Evolutionary conservation across 2,888 invertebrate species (phyloP).

Genomic region (Ophonus ardosiacus): DNA sequence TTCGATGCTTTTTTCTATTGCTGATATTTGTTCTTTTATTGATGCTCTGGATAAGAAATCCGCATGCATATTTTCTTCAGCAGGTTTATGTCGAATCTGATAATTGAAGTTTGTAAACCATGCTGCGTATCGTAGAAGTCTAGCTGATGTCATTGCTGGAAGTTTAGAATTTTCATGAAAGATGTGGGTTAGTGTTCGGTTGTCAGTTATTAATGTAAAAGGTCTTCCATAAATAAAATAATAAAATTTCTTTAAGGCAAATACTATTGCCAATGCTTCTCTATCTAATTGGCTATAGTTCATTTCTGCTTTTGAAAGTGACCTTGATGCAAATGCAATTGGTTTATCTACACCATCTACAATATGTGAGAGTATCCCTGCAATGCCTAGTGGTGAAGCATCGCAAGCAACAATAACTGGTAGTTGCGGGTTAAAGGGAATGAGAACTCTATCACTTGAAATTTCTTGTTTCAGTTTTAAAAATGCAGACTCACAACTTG

Average conservation of each 20-base stretch:
- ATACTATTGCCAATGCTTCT: slow-evolving; percentile 25
- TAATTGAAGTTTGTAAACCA: slow-evolving; percentile 8
- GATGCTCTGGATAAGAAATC: slow-evolving; percentile 40
- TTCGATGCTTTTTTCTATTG: background rate
- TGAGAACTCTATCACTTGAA: slow-evolving; percentile 65
- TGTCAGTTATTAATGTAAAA: slow-evolving; percentile 20
- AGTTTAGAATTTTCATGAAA: background rate
- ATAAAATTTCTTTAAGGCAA: slow-evolving; percentile 8
- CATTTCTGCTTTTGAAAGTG: background rate
- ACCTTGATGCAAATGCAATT: background rate
- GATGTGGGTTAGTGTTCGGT: background rate
- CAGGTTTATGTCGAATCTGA: background rate
- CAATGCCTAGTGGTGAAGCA: slow-evolving; percentile 27
- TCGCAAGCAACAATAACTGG: slow-evolving; percentile 65
- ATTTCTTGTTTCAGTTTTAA: slow-evolving; percentile 66
- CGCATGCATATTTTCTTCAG: background rate
- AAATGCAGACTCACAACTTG: slow-evolving; percentile 65
- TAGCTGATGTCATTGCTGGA: slow-evolving; percentile 1
- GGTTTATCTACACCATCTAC: background rate
- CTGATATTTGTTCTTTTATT: no score
- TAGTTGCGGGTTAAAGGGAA: slow-evolving; percentile 66
- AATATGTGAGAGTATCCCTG: slow-evolving; percentile 13
- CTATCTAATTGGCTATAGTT: slow-evolving; percentile 19
- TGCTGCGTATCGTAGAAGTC: slow-evolving; percentile 20
- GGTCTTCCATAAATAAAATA: background rate